Conservation (phyloP, 2,797 vertebrate species). For the Rhinella marina region DNA sequence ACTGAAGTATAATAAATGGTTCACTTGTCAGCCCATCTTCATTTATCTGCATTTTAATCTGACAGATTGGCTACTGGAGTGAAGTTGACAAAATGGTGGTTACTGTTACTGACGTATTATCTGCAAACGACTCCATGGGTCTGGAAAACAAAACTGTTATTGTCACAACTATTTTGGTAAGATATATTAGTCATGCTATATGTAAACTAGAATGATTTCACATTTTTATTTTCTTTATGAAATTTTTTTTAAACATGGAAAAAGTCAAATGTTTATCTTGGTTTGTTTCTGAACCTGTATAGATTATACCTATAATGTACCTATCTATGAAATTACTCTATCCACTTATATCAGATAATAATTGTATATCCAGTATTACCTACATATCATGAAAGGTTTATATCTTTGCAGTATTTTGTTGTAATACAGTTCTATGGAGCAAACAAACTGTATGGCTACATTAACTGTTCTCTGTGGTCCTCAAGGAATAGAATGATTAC, state of each 20-base stretch:
- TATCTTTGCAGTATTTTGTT: not conserved
- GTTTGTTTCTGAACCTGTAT: not conserved
- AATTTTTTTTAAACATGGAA: not conserved
- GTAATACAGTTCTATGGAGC: not conserved
- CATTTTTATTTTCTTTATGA: not conserved
- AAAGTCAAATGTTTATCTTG: not conserved
- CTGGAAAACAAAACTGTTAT: constrained; percentile 99
- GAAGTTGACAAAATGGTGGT: constrained; percentile 99
- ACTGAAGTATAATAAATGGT: not conserved
- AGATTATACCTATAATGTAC: not conserved
- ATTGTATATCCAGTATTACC: not conserved
- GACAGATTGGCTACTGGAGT: constrained; percentile 98
- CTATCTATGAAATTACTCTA: not conserved
- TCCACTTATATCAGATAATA: not conserved
- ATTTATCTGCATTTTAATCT: constrained; percentile 64
- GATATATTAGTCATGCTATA: not conserved
- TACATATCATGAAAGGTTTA: not conserved
- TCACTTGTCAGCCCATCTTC: not conserved
- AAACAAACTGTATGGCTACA: not conserved
- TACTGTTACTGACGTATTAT: constrained; percentile 89
- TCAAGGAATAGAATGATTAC: constrained; percentile 54
- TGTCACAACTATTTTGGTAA: constrained; percentile 98
- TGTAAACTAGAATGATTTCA: not conserved
- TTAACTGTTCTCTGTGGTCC: constrained; percentile 9
- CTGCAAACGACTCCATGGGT: constrained; percentile 90